Evolutionary conservation across 2,888 invertebrate species (phyloP).

Genomic region (Latheticus oryzae): DNA sequence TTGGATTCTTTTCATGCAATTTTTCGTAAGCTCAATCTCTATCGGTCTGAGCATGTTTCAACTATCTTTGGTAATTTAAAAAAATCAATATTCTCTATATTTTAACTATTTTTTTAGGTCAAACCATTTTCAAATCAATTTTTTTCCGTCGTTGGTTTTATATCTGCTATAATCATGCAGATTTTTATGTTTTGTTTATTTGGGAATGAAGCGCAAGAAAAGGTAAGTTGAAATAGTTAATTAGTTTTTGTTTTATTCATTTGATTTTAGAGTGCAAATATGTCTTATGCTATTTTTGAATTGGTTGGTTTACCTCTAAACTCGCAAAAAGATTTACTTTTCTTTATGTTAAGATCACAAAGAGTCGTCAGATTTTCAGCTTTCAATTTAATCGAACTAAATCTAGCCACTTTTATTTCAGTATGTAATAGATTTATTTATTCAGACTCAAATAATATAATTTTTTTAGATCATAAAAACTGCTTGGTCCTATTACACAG

Average conservation of each 20-base stretch:
- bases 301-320: constrained; percentile 8
- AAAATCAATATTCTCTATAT: background rate
- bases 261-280: constrained; percentile 5
- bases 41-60: constrained; percentile 24
- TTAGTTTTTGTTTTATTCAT: too few species aligned
- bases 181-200: constrained; percentile 28
- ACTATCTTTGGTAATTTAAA: constrained; percentile 9
- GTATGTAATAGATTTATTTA: too few species aligned
- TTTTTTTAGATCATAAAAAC: constrained; percentile 16
- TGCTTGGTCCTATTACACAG: constrained; percentile 21
- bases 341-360: constrained; percentile 4
- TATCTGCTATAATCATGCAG: constrained; percentile 6
- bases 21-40: constrained; percentile 11
- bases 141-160: background rate
- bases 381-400: constrained; percentile 1
- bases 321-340: constrained; percentile 6
- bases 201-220: constrained; percentile 20
- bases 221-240: background rate
- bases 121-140: constrained; percentile 12
- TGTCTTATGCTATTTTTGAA: constrained; percentile 8
- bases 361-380: background rate
- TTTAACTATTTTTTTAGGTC: too few species aligned
- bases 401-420: constrained; percentile 3
- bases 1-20: constrained; percentile 18
- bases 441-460: too few species aligned